Evolutionary conservation across 2,888 invertebrate genomes (phyloP), one percentile per base, ranked within the genome.

Genomic region (Lydus trimaculatus): DNA sequence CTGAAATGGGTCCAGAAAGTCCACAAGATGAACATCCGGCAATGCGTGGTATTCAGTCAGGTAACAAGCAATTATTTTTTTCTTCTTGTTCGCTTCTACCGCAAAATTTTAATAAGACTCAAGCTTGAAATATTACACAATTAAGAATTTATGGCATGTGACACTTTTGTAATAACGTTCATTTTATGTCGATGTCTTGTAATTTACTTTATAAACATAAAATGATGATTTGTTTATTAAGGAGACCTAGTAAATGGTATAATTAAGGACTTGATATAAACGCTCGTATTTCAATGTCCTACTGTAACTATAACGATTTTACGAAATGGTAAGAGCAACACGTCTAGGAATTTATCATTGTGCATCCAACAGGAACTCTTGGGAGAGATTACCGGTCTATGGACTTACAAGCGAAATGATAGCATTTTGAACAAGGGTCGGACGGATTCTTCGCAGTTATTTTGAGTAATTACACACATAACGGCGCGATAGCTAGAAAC

Each of bases 1-100:
- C 63, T 66, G 81, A 81, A 70, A 80, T 79, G 28, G 82, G 79
- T n/a, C 80, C 82, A 39, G 83, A 82, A 62, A 88, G 81, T 74
- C 87, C 58, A 74, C 85, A 87, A 72, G 87, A 87, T 60, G 76
- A 84, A 73, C 91, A 91, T 84, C 91, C 91, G 3, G 91, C 91
- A 2, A 85, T 92, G 72, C 87, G 91, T 63, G 91, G 91, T 64
- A 88, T 91, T 52, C 76, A 75, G 48, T 66, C 79, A 73, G 79
- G 79, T 80, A 70, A 73, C 61, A 61, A 20, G 11, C 25, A 31
- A 43, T 39, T 8, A 31, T 62, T 56, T 56, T 43, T 64, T 28
- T 11, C 17, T 39, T 17, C 20, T 8, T 9, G 43, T n/a, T 7
- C 11, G 17, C 11, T n/a, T 43, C 1, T 17, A 43, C 8, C 20